Evolutionary conservation across 2,888 invertebrate genomes (phyloP).

Genomic region (Acleris sparsana): DNA sequence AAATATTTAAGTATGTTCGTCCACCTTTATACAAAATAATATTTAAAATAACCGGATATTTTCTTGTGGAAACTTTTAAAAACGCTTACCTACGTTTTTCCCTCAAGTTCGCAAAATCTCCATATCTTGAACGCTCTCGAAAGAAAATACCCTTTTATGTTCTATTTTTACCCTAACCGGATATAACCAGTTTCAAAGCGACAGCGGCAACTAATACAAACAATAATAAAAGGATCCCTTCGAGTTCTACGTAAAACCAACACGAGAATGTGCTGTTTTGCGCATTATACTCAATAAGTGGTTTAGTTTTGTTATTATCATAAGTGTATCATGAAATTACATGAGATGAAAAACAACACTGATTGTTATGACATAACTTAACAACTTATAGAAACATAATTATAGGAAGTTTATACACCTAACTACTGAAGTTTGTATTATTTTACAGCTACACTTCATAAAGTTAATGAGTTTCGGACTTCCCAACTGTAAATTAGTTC

Average conservation of each 20-base stretch:
- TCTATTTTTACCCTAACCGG: not conserved
- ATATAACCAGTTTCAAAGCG: not conserved
- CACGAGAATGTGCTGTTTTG: too few relatives aligned
- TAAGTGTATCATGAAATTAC: too few relatives aligned
- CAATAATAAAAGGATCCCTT: too few relatives aligned
- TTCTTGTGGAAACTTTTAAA: conserved; percentile 19
- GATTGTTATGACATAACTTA: too few relatives aligned
- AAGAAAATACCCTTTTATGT: conserved; percentile 16
- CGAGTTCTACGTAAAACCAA: too few relatives aligned
- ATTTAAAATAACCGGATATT: conserved; percentile 3
- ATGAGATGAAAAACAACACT: too few relatives aligned
- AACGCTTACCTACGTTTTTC: conserved; percentile 18
- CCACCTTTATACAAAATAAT: not conserved
- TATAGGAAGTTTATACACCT: too few relatives aligned
- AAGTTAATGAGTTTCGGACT: conserved; percentile 25
- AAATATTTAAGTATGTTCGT: too few relatives aligned
- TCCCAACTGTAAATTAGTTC: conserved; percentile 13
- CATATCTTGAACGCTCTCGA: conserved; percentile 24
- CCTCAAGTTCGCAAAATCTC: conserved; percentile 5
- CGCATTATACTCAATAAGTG: too few relatives aligned
- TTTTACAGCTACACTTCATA: conserved; percentile 20
- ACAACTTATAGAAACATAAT: too few relatives aligned
- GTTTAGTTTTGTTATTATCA: too few relatives aligned
- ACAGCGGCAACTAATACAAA: too few relatives aligned
- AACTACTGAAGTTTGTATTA: conserved; percentile 21